phyloP scores from a whole-genome alignment of 2,113 vertebrate genomes.

The Neoarius graeffei region DNA sequence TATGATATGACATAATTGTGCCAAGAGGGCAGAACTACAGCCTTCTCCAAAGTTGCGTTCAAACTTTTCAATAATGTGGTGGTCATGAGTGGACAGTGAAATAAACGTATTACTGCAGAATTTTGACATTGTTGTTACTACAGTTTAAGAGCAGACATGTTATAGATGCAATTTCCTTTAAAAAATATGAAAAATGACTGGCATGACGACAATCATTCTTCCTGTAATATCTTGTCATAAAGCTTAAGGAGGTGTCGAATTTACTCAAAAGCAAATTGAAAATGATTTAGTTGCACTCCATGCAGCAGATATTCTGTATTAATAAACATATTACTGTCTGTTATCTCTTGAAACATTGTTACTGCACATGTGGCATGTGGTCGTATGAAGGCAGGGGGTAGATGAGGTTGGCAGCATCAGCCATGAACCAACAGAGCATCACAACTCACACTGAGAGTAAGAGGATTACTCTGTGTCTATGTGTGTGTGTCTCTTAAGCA shows the following conservation, averaged over 20 bases:
- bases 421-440: conserved; percentile 54
- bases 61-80: too few species aligned
- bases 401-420: conserved; percentile 59
- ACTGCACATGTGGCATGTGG: conserved; percentile 33
- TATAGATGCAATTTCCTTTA: background rate
- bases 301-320: conserved; percentile 28
- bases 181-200: background rate
- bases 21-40: too few species aligned
- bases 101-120: background rate
- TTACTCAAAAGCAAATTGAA: background rate
- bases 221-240: background rate
- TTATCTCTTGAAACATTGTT: conserved; percentile 22
- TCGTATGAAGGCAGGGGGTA: conserved; percentile 61
- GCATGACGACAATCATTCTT: background rate
- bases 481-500: conserved; percentile 47
- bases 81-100: too few species aligned
- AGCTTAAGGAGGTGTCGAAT: background rate
- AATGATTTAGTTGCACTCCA: background rate
- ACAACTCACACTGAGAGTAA: conserved; percentile 61
- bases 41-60: too few species aligned
- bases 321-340: conserved; percentile 7
- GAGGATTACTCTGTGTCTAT: conserved; percentile 62
- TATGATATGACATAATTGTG: too few species aligned
- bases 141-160: background rate
- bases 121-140: background rate